Evolutionary conservation across 2,113 vertebrate species (phyloP).

Genomic region (Marmota monax): DNA sequence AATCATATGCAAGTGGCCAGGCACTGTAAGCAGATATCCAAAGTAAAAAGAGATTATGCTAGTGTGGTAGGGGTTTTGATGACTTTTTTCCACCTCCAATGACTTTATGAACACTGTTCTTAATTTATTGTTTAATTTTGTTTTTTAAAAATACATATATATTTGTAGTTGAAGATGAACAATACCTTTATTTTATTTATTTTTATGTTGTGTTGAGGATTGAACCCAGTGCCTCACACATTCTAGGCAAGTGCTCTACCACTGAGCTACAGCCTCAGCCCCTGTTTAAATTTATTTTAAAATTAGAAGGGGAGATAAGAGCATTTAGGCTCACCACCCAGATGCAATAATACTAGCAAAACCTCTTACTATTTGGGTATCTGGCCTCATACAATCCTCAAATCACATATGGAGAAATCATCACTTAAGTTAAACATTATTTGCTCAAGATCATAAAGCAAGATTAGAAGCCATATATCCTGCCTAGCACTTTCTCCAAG

Average conservation of each 20-base stretch:
- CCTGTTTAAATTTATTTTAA: not conserved
- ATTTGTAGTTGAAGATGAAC: too few species aligned
- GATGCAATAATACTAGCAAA: not conserved
- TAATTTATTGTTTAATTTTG: not conserved
- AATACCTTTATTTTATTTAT: too few species aligned
- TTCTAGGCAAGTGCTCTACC: too few species aligned
- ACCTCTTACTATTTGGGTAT: not conserved
- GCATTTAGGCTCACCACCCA: not conserved
- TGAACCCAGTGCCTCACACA: too few species aligned
- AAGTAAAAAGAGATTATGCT: slow-evolving; percentile 61
- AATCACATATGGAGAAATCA: not conserved
- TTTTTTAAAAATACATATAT: not conserved
- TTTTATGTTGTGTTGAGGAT: too few species aligned
- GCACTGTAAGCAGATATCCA: not conserved
- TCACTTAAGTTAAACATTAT: not conserved
- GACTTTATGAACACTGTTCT: not conserved
- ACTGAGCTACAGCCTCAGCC: too few species aligned
- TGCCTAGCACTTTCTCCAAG: not conserved
- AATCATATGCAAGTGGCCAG: not conserved
- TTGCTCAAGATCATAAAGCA: slow-evolving; percentile 14
- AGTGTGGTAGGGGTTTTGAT: not conserved
- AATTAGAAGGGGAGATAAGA: not conserved
- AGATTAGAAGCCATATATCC: not conserved
- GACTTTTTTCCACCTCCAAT: not conserved
- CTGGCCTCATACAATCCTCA: not conserved